Evolutionary conservation across 2,888 invertebrate genomes (phyloP), one percentile per base, ranked within the genome.

Genomic region (Polyommatus icarus): DNA sequence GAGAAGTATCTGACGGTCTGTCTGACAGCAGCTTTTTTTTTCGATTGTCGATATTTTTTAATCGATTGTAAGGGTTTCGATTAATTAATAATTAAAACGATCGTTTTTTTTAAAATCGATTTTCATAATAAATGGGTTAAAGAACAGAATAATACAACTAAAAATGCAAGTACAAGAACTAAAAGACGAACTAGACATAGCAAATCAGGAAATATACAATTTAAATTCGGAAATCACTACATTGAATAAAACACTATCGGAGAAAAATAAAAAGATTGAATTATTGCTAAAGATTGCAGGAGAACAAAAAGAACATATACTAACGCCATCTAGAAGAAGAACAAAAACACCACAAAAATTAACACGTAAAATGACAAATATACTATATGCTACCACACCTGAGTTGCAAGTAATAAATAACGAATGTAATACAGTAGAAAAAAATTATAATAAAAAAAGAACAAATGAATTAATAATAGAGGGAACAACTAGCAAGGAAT

Each of bases 181-280:
- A 57, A 57, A 57, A 57, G 57, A 57, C 57, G 57, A 57, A 57
- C 57, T 57, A 5, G 57, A 57, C 12, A 57, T 57, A 57, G 57
- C 57, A n/a, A 57, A 57, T n/a, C 57, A 57, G 57, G 57, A 57
- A 57, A 57, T 57, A 57, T 57, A 4, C n/a, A 57, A 57, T n/a
- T n/a, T 57, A 6, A 57, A 57, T 6, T 57, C 57, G 1, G 57
- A 57, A 57, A 57, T 57, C n/a, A 57, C 57, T 6, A 0, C 18
- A 57, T 57, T 57, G 12, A 57, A 57, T 57, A 57, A 57, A 57
- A 57, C 18, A 6, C 3, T 57, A 57, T 12, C n/a, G 18, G 57
- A 57, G 6, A 57, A 57, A n/a, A 12, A 57, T 57, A 57, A 57
- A 57, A 57, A 57, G 50, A 57, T 57, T 18, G 57, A 57, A 57